Evolutionary conservation across 2,113 vertebrate genomes (phyloP).

Genomic region (Chloropsis hardwickii): DNA sequence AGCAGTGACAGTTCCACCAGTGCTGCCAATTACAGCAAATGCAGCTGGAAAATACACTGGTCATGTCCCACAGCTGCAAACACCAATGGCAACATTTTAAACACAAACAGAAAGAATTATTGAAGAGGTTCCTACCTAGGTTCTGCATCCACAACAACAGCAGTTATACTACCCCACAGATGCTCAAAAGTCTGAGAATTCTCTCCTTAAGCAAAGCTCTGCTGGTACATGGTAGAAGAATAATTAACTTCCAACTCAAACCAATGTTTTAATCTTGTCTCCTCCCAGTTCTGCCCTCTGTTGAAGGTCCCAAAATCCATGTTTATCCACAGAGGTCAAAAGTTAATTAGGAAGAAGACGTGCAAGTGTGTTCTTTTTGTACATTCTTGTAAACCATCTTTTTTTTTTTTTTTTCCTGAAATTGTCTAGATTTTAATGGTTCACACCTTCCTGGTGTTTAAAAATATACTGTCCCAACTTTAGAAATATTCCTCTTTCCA

Average conservation of each 20-base stretch:
- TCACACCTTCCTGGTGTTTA: neutral
- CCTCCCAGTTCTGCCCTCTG: constrained; percentile 40
- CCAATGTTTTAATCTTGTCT: constrained; percentile 36
- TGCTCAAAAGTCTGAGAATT: neutral
- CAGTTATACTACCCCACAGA: neutral
- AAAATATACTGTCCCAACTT: neutral
- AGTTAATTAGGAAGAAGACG: neutral
- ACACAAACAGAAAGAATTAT: neutral
- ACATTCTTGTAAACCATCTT: neutral
- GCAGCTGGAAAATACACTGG: neutral
- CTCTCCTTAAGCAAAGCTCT: constrained; percentile 19
- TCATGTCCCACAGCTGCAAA: neutral
- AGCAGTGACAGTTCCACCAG: neutral
- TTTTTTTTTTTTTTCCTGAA: neutral
- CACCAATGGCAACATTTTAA: neutral
- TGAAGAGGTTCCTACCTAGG: constrained; percentile 66
- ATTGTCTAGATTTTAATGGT: neutral
- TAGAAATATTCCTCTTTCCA: neutral
- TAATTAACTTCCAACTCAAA: constrained; percentile 72
- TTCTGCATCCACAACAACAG: neutral
- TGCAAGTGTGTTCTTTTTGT: neutral
- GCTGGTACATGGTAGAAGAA: constrained; percentile 38
- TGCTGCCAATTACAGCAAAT: neutral
- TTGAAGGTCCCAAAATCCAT: constrained; percentile 21
- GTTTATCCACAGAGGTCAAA: constrained; percentile 25